Evolutionary conservation across 2,113 vertebrate genomes (phyloP).

Genomic region (Callocephalon fimbriatum): DNA sequence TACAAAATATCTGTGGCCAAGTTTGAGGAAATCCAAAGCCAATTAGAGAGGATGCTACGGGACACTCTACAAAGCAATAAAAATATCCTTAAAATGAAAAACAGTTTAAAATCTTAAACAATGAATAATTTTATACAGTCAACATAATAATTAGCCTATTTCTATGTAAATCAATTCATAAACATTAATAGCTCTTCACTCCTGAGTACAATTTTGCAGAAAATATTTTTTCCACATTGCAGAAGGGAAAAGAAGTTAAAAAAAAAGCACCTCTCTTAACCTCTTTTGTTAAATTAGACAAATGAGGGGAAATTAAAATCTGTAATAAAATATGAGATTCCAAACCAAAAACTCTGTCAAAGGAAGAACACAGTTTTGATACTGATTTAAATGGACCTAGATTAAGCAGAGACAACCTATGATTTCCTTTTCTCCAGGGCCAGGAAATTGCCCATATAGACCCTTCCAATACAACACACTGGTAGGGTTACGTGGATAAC

Average conservation of each 20-base stretch:
- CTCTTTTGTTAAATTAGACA: constrained; percentile 28
- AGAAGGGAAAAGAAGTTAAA: background rate
- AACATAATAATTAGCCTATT: constrained; percentile 33
- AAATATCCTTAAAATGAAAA: background rate
- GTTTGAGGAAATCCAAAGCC: background rate
- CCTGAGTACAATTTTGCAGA: background rate
- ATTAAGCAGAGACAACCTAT: background rate
- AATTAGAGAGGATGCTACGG: background rate
- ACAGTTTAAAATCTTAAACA: background rate
- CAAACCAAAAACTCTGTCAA: background rate
- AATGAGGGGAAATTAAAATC: constrained; percentile 30
- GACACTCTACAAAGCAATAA: background rate
- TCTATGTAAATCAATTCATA: constrained; percentile 52
- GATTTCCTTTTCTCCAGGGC: background rate
- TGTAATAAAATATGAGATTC: background rate
- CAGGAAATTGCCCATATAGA: background rate
- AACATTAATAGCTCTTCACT: constrained; percentile 36
- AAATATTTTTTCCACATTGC: background rate
- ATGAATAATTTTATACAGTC: background rate
- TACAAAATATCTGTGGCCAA: background rate
- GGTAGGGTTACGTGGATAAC: background rate
- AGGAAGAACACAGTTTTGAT: background rate
- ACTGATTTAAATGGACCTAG: background rate
- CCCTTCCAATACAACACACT: background rate
- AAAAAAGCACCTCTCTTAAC: constrained; percentile 5